Percentiles rank a stretch among this genome's conserved stretches.
Conservation (phyloP, 2,888 invertebrate genomes). For the Hanleya hanleyi region DNA sequence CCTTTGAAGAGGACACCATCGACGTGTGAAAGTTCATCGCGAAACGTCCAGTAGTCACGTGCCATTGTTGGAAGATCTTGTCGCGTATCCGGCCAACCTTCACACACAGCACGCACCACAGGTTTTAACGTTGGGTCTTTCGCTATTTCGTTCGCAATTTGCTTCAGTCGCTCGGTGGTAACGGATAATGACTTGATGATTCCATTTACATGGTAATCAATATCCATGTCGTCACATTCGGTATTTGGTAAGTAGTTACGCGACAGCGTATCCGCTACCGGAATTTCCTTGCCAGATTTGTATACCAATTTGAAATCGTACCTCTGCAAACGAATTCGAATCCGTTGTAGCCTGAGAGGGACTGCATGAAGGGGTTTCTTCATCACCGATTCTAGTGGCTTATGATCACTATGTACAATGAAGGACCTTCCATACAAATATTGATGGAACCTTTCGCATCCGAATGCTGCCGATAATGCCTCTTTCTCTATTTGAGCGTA, state of each 20-base stretch:
- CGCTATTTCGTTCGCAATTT: conserved; percentile 22
- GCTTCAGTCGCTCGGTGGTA: conserved; percentile 27
- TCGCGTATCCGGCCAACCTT: conserved; percentile 11
- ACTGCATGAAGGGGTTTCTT: conserved; percentile 11
- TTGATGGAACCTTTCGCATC: conserved; percentile 13
- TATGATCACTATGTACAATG: conserved; percentile 24
- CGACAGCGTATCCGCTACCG: too few relatives aligned
- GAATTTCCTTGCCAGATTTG: too few relatives aligned
- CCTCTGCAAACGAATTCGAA: too few relatives aligned
- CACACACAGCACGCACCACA: not conserved
- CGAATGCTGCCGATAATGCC: conserved; percentile 8
- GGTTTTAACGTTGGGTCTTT: conserved; percentile 6
- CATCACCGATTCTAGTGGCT: conserved; percentile 18
- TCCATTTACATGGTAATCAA: conserved; percentile 31
- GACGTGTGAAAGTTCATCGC: conserved; percentile 9
- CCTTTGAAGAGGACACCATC: conserved; percentile 6
- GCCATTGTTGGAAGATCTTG: conserved; percentile 7
- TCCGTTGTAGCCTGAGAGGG: conserved; percentile 7
- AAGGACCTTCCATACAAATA: conserved; percentile 19
- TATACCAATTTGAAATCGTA: too few relatives aligned
- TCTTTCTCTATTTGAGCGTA: conserved; percentile 34
- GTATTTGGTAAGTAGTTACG: too few relatives aligned
- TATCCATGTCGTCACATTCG: conserved; percentile 21
- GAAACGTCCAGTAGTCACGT: conserved; percentile 17
- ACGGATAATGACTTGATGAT: conserved; percentile 21